Conservation (phyloP, 2,888 invertebrate genomes). For the Perizoma affinitatum region DNA sequence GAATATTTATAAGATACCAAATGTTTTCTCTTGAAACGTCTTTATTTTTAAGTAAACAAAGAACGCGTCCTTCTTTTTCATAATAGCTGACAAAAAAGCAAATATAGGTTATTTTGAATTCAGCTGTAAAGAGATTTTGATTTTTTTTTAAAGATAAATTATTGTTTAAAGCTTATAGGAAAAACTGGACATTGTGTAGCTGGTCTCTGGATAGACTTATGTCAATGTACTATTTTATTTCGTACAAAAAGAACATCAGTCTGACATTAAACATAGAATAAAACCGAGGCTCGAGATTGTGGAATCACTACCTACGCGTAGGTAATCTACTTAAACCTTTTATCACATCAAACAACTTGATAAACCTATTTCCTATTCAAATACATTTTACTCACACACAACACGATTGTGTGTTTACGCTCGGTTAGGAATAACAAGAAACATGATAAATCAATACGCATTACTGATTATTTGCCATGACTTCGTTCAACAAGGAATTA, state of each 20-base stretch:
- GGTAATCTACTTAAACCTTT: neutral
- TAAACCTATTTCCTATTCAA: neutral
- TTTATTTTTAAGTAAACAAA: conserved; percentile 4
- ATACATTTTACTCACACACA: neutral
- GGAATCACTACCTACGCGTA: neutral
- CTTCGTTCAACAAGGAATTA: too few species aligned
- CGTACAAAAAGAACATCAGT: too few species aligned
- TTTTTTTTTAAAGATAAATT: too few species aligned
- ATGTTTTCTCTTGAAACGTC: conserved; percentile 16
- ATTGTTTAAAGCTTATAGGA: too few species aligned
- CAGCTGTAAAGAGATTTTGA: neutral
- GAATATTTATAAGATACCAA: conserved; percentile 31
- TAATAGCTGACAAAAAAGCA: too few species aligned
- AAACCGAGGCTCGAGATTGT: too few species aligned
- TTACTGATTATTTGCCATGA: too few species aligned
- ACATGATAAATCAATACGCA: neutral
- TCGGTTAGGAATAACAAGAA: neutral
- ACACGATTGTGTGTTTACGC: neutral
- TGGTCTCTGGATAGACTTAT: too few species aligned
- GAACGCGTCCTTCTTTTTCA: too few species aligned
- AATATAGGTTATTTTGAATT: neutral
- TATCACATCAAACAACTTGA: neutral
- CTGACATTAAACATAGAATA: too few species aligned
- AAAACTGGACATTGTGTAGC: too few species aligned
- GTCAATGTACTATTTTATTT: too few species aligned